Base-by-base conservation (phyloP, 30 jellyfish, hydroid and myxozoan species). In the Sanderia malayensis region DNA sequence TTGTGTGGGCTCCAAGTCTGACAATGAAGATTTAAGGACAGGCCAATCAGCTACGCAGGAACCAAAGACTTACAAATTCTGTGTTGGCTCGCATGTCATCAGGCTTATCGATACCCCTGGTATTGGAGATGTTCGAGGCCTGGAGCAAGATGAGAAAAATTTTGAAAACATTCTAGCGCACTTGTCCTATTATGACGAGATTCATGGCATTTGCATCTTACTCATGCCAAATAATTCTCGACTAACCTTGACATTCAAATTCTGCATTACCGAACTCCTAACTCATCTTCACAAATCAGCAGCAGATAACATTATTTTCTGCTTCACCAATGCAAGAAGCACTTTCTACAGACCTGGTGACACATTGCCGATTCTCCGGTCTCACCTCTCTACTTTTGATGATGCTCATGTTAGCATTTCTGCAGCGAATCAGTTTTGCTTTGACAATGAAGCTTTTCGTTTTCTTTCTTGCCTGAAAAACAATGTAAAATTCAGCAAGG, bases 341-440 rank as follows among this genome's bases (percentile, higher is more conserved):
- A 81, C 94, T 7, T 81, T 81, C 41, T 81, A 81, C 73, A 44
- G 86, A n/a, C 94, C 94, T 0, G 94, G 94, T 27, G 94, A 81
- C 53, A 81, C 94, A 10, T 81, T 81, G 32, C 94, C 94, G 9
- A 49, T 61, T 18, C 81, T 81, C 3, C 41, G 70, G 44, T 6
- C 61, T 0, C 85, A 69, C 0, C 26, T 81, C 33, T 27, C 81
- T 17, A 81, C 70, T 33, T 81, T 69, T 81, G 70, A 81, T 13
- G 94, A 47, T 11, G 81, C 86, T 18, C 26, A 0, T 1, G 80
- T 81, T 25, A 59, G 82, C 17, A 59, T 81, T 0, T 0, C 86
- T 19, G 74, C 85, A 0, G 34, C 10, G 31, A 81, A 81, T 46
- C 86, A 23, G 26, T 81, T 81, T 61, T 81, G 94, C 33, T 81